Base-by-base conservation (phyloP, 2,888 invertebrate genomes). In the Erannis defoliaria region DNA sequence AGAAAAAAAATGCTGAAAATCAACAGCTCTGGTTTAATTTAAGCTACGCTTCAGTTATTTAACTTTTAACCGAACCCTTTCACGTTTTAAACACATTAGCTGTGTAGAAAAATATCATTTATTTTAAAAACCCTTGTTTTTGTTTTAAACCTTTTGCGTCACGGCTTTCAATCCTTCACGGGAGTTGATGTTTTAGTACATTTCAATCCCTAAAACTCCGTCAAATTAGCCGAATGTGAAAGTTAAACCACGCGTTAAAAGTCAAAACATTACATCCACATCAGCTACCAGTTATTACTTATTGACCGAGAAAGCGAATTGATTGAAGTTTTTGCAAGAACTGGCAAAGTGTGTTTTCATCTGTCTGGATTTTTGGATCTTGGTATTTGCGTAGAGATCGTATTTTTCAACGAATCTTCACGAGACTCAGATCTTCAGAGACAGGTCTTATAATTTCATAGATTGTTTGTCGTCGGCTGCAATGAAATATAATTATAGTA, bases 171-270 rank as follows among this genome's bases (percentile, higher is more conserved):
- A 55, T 55, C 43, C 42, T 31, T 23, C 42, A 42, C 14, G 14
- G 33, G 21, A 45, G 49, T 45, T 37, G 8, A 19, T 46, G 31
- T 38, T 59, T 55, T 55, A 43, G 35, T 37, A 55, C 37, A 29
- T 4, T 42, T 54, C 35, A 54, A 54, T 48, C 42, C 42, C 33
- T 4, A 50, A 51, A 57, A 57, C 42, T 50, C 42, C 33, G 35
- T 14, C 16, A 14, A 55, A 55, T 60, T 55, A 19, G 16, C 33
- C 26, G 14, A 48, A 40, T 40, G 33, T 23, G 16, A 16, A 48
- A 33, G 21, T 26, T 16, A 33, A 16, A 37, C 10, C 23, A 18
- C 21, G 14, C 9, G 14, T 35, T 14, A 0, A 19, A 38, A 38
- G 19, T n/a, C n/a, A 14, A 16, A 40, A 19, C 12, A 31, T 12